These are phyloP conservation scores for Lepus timidus DNA, from an alignment of 2,113 vertebrate genomes.

Conservation along the genomic window DNA sequence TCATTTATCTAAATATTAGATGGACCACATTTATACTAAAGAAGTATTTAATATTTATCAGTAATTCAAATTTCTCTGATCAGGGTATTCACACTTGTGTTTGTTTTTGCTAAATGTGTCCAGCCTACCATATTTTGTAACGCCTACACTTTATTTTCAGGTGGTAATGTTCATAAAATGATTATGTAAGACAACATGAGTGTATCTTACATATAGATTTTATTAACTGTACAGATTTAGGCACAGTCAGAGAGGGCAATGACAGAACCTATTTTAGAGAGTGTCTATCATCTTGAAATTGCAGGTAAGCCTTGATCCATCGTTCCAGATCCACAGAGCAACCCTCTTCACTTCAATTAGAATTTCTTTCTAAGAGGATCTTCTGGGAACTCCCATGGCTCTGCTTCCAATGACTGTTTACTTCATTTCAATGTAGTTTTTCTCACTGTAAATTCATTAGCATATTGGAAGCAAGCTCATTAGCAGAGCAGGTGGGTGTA, in stretches of 20 bases:
- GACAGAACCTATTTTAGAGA: neutral
- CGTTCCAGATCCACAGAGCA: neutral
- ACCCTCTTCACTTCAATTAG: neutral
- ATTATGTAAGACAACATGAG: neutral
- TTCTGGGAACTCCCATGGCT: fast-evolving
- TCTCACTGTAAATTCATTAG: neutral
- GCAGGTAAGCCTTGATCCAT: neutral
- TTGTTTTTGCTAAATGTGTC: neutral
- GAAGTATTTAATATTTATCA: neutral
- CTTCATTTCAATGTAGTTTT: neutral
- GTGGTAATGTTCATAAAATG: neutral
- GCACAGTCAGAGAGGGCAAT: neutral
- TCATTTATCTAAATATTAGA: neutral
- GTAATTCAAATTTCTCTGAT: neutral
- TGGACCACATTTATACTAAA: neutral
- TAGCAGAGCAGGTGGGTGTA: neutral
- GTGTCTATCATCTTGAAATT: neutral
- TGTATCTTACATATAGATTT: neutral
- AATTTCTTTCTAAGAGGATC: neutral
- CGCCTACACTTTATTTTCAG: neutral
- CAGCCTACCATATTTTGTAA: neutral
- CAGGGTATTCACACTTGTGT: neutral
- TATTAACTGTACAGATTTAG: neutral
- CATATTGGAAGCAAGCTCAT: neutral
- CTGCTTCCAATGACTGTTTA: neutral